Percentiles rank a stretch among this genome's conserved stretches.
phyloP scores from a whole-genome alignment of 2,113 vertebrate species.

The Ia io region DNA sequence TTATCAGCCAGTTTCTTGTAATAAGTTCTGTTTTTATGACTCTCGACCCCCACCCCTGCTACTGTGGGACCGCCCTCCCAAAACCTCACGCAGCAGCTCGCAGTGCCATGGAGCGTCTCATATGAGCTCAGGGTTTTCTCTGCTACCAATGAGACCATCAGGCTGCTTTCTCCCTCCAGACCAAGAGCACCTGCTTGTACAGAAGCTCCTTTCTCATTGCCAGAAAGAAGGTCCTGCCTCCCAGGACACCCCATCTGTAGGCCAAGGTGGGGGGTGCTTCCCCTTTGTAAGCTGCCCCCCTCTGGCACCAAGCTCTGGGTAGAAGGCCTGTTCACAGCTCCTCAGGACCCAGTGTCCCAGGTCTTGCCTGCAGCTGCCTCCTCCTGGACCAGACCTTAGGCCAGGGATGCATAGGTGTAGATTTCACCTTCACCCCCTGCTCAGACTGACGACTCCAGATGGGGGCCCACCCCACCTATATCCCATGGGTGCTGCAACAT shows the following conservation, averaged over 20 bases:
- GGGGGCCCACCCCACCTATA: no score
- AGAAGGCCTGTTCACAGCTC: background rate
- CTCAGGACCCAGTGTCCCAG: background rate
- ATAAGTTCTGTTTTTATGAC: background rate
- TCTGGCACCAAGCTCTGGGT: background rate
- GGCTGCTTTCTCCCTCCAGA: background rate
- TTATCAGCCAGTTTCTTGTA: background rate
- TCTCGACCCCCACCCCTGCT: background rate
- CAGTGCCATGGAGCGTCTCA: background rate
- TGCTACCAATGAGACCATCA: background rate
- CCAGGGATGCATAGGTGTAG: background rate
- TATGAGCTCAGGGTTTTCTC: background rate
- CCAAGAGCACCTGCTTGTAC: background rate
- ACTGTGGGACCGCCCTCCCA: background rate
- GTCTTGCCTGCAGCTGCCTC: background rate
- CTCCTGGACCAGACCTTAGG: accelerated
- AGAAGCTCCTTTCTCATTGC: background rate
- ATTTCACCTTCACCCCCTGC: background rate
- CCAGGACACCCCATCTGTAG: background rate
- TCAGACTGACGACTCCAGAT: background rate
- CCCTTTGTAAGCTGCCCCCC: background rate
- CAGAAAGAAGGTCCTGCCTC: background rate
- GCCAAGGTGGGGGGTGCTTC: background rate
- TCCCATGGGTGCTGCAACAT: no score
- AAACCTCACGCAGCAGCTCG: background rate